Evolutionary conservation across 2,797 vertebrate species (phyloP), one percentile per base, ranked within the genome.

Genomic region (Sebastes miniatus): DNA sequence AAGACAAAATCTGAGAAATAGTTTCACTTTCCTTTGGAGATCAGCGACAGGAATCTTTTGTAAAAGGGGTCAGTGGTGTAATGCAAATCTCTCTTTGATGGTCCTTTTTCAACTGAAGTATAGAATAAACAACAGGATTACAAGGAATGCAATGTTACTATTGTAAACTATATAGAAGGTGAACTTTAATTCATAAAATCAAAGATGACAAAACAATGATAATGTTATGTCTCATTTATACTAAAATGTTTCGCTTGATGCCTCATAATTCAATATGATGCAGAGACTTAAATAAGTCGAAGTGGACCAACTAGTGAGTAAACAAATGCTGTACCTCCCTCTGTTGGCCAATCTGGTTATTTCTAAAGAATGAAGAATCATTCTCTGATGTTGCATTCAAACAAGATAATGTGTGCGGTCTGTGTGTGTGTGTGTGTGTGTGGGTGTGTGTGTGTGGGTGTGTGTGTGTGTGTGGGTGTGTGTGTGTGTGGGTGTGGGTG

Each of bases 291-390:
- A 25, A 5, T 4, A 12, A 1, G 18, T 32, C 6, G 18, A 71
- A 36, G 57, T 34, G 9, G 9, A 34, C 9, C 24, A n/a, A 6
- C 8, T 11, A 25, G 8, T 9, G 31, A 66, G 8, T 58, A 69
- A 59, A 47, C 12, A 75, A 43, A 66, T 66, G 32, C 5, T 71
- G 12, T 14, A 36, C 70, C 79, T 29, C 79, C 77, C 67, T 20
- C 79, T 80, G 32, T 31, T 77, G 87, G 68, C 27, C 12, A 68
- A 18, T 14, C 2, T 24, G 24, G 7, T 24, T 61, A 62, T 36
- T 73, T 71, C 18, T 8, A 34, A 32, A 12, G 13, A 56, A 39
- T 5, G 5, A 64, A 32, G 6, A 58, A 24, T 29, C 4, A 12
- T n/a, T 68, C 9, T 36, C 2, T n/a, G 5, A 10, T 54, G 24